Evolutionary conservation across 2,113 vertebrate genomes (phyloP).

Genomic region (Oreochromis spilurus): DNA sequence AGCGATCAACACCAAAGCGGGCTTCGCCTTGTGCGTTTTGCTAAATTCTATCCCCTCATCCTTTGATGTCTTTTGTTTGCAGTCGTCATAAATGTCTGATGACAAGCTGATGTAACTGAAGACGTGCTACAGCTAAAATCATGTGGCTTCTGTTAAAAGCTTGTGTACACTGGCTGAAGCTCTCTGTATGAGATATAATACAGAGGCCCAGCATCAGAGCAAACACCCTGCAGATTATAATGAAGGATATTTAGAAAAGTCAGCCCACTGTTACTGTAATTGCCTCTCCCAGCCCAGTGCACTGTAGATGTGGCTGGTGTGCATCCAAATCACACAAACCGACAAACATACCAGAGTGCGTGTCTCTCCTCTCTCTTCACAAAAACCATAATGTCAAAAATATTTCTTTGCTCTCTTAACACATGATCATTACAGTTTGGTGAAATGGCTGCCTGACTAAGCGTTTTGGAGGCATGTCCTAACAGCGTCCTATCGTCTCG

Average conservation of each 20-base stretch:
- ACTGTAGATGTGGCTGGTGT: conserved; percentile 43
- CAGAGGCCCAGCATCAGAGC: conserved; percentile 3
- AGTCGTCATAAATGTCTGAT: neutral
- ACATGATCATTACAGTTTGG: conserved; percentile 66
- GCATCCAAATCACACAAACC: conserved; percentile 61
- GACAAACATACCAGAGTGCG: conserved; percentile 50
- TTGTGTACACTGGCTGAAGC: neutral
- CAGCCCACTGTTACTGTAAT: conserved; percentile 49
- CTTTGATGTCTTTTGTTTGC: neutral
- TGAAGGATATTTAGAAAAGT: conserved; percentile 48
- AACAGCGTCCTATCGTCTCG: conserved; percentile 45
- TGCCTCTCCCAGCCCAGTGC: conserved; percentile 36
- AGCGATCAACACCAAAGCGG: neutral
- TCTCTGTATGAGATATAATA: conserved; percentile 22
- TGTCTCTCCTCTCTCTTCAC: conserved; percentile 38
- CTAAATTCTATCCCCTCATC: neutral
- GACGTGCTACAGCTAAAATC: conserved; percentile 6
- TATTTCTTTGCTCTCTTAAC: conserved; percentile 57
- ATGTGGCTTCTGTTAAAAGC: conserved; percentile 29
- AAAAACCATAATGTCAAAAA: conserved; percentile 61
- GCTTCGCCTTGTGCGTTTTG: neutral
- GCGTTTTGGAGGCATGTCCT: conserved; percentile 59
- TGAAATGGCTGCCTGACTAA: conserved; percentile 62
- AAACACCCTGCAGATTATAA: conserved; percentile 14
- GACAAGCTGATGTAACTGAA: conserved; percentile 11